Evolutionary conservation across 2,888 invertebrate species (phyloP).

Genomic region (Strigamia crassipes): DNA sequence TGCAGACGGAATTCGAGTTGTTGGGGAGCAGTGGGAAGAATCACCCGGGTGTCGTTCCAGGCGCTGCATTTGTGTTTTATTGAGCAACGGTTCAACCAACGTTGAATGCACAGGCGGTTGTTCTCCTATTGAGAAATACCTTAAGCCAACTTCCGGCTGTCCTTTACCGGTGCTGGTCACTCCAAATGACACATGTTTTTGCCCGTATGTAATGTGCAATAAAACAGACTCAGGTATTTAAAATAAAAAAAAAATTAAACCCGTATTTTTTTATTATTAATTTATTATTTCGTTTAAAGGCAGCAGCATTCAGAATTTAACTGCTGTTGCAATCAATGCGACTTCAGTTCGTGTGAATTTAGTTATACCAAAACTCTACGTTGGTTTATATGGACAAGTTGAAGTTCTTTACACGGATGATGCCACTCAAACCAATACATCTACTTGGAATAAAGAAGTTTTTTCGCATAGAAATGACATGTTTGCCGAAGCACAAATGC

Average conservation of each 20-base stretch:
- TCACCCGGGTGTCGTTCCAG: constrained; percentile 52
- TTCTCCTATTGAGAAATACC: constrained; percentile 52
- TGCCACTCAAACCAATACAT: constrained; percentile 53
- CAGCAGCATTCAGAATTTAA: constrained; percentile 53
- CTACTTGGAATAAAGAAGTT: constrained; percentile 77
- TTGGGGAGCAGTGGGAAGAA: constrained; percentile 53
- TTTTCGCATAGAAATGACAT: constrained; percentile 85
- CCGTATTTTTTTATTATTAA: neutral
- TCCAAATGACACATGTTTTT: constrained; percentile 53
- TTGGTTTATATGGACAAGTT: constrained; percentile 83
- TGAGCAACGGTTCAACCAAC: constrained; percentile 52
- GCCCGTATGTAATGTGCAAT: constrained; percentile 51
- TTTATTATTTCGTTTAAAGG: constrained; percentile 48
- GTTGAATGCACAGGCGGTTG: constrained; percentile 53
- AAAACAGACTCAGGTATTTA: constrained; percentile 49
- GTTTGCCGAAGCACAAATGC: constrained; percentile 81
- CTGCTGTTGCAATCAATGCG: constrained; percentile 71
- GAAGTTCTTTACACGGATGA: constrained; percentile 81
- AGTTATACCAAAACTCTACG: constrained; percentile 78
- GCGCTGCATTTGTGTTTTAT: constrained; percentile 52
- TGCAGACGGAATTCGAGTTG: neutral
- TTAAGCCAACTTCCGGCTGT: constrained; percentile 52
- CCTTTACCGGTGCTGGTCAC: constrained; percentile 53
- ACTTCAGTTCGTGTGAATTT: constrained; percentile 80
- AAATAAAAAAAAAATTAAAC: neutral